Evolutionary conservation across 2,888 invertebrate genomes (phyloP).

Genomic region (Lasioglossum marginatum): DNA sequence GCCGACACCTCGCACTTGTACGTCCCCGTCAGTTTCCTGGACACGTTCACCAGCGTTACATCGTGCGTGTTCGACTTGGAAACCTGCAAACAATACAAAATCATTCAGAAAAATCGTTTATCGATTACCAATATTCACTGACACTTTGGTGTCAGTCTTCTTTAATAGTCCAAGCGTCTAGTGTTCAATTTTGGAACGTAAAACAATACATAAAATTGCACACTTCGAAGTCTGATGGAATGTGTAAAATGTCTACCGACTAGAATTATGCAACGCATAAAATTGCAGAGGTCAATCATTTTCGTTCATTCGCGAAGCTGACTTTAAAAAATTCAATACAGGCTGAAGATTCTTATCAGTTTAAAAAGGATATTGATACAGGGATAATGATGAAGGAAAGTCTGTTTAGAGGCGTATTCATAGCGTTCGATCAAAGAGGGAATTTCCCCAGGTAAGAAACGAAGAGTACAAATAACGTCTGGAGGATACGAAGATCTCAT

Average conservation of each 20-base stretch:
- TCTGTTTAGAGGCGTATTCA: background rate
- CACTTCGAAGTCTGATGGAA: too few relatives aligned
- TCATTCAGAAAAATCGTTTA: background rate
- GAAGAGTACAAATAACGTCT: slow-evolving; percentile 5
- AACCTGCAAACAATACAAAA: slow-evolving; percentile 84
- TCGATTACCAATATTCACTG: background rate
- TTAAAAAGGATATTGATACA: background rate
- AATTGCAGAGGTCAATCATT: background rate
- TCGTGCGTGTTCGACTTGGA: slow-evolving; percentile 89
- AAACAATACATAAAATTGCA: too few relatives aligned
- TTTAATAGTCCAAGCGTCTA: too few relatives aligned
- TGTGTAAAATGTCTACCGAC: too few relatives aligned
- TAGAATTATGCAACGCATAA: background rate
- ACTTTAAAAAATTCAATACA: background rate
- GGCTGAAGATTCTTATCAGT: background rate
- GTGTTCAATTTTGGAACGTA: too few relatives aligned
- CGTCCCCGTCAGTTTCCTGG: slow-evolving; percentile 88
- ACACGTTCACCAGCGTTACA: slow-evolving; percentile 89
- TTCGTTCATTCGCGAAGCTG: background rate
- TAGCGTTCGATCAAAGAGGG: background rate
- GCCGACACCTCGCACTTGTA: slow-evolving; percentile 92
- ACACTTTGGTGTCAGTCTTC: too few relatives aligned
- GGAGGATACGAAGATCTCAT: background rate
- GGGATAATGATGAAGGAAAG: background rate
- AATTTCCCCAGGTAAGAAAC: background rate